Evolutionary conservation across 2,888 invertebrate species (phyloP).

Genomic region (Timandra comae): DNA sequence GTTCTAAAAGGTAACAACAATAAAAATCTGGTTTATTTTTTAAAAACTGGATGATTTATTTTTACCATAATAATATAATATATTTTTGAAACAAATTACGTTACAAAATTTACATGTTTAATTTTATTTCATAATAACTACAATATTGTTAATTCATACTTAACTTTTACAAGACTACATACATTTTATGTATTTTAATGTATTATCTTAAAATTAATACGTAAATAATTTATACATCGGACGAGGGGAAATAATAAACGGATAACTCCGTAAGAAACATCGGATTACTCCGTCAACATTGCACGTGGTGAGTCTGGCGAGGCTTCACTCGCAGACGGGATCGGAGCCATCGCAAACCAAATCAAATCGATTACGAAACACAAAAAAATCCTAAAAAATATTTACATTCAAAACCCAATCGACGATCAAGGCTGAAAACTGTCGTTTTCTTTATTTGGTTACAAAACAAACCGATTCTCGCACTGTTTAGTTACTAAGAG

Average conservation of each 20-base stretch:
- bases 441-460: slow-evolving; percentile 62
- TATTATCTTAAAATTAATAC: slow-evolving; percentile 55
- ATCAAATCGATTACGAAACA: slow-evolving; percentile 33
- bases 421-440: slow-evolving; percentile 46
- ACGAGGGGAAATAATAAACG: slow-evolving; percentile 45
- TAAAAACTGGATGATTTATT: slow-evolving; percentile 81
- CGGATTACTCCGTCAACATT: neutral
- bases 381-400: slow-evolving; percentile 27
- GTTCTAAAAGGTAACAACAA: slow-evolving; percentile 27
- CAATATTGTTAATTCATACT: slow-evolving; percentile 72
- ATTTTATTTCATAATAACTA: slow-evolving; percentile 69
- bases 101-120: slow-evolving; percentile 85
- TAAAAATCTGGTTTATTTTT: slow-evolving; percentile 70
- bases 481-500: slow-evolving; percentile 47
- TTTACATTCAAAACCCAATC: slow-evolving; percentile 60
- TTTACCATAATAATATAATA: slow-evolving; percentile 82
- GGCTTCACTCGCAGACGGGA: too few relatives aligned
- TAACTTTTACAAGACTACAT: slow-evolving; percentile 75
- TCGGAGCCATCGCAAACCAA: too few relatives aligned
- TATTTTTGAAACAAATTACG: slow-evolving; percentile 84
- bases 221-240: slow-evolving; percentile 73
- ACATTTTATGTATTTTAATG: slow-evolving; percentile 73
- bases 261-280: slow-evolving; percentile 11
- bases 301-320: too few relatives aligned
- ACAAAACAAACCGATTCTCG: slow-evolving; percentile 37